These are phyloP conservation scores for Drosophila pegasa DNA, from an alignment of 2,888 invertebrate species.

Conservation along the genomic window DNA sequence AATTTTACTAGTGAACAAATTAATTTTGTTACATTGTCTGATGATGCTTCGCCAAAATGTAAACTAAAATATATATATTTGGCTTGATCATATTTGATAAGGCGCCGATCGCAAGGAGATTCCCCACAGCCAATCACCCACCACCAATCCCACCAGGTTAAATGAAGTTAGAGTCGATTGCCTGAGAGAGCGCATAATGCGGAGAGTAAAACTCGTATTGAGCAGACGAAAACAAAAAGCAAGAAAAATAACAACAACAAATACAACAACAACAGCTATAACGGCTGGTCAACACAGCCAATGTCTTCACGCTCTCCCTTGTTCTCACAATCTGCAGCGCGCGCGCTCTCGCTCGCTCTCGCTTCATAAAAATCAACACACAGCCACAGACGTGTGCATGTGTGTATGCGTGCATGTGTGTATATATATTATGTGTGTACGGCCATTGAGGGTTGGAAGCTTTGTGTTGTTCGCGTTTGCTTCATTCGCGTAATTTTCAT, in stretches of 20 bases:
- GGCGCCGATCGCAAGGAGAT: conserved; percentile 13
- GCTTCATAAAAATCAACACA: conserved; percentile 8
- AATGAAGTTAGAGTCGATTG: conserved; percentile 21
- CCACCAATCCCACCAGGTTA: conserved; percentile 17
- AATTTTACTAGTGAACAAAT: background rate
- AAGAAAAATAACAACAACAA: conserved; percentile 41
- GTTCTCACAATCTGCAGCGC: conserved; percentile 13
- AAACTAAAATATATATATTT: conserved; percentile 2
- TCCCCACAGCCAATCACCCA: conserved; percentile 30
- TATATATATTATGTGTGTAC: too few relatives aligned
- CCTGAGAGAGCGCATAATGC: conserved; percentile 28
- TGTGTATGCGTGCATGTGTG: background rate
- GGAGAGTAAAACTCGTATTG: conserved; percentile 20
- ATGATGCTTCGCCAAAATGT: background rate
- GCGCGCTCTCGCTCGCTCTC: background rate
- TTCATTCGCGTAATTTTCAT: conserved; percentile 50
- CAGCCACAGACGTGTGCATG: conserved; percentile 8
- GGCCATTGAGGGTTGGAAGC: conserved; percentile 40
- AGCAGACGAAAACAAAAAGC: conserved; percentile 30
- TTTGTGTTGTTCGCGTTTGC: conserved; percentile 38
- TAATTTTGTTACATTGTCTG: background rate
- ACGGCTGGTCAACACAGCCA: conserved; percentile 28
- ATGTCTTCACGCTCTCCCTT: conserved; percentile 5
- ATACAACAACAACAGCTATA: conserved; percentile 1
- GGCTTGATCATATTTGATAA: background rate